phyloP scores from a whole-genome alignment of 2,797 vertebrate species.

The Chaetodon trifasciatus region DNA sequence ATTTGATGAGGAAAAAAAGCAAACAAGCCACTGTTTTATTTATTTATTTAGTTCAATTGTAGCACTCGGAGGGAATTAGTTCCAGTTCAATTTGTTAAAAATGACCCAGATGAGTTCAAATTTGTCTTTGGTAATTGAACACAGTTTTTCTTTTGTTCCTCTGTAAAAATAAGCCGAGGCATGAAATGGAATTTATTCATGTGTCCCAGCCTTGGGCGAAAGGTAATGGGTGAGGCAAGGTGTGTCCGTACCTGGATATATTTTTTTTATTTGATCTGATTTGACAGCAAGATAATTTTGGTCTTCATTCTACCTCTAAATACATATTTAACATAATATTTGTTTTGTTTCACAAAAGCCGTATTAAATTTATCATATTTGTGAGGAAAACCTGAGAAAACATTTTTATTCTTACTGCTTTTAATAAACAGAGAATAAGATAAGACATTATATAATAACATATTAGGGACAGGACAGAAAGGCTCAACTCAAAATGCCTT shows the following conservation, averaged over 20 bases:
- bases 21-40: constrained; percentile 68
- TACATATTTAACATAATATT: neutral
- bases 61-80: constrained; percentile 70
- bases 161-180: constrained; percentile 70
- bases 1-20: constrained; percentile 65
- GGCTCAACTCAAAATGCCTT: too few species aligned
- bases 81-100: constrained; percentile 74
- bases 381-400: constrained; percentile 2
- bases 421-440: constrained; percentile 8
- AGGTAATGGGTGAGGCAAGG: constrained; percentile 50
- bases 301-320: neutral
- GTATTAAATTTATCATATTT: neutral
- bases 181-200: constrained; percentile 73
- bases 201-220: constrained; percentile 51
- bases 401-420: constrained; percentile 7
- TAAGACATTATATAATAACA: neutral
- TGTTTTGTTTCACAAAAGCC: neutral
- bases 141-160: constrained; percentile 69
- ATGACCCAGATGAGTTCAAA: constrained; percentile 77
- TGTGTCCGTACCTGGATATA: constrained; percentile 39
- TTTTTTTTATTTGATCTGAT: neutral
- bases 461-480: neutral
- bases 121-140: constrained; percentile 79
- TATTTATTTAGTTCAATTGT: constrained; percentile 69
- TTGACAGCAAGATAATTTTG: neutral